These are phyloP conservation scores for Neuroterus valhalla DNA, from an alignment of 1,140 invertebrate species.

Conservation along the genomic window DNA sequence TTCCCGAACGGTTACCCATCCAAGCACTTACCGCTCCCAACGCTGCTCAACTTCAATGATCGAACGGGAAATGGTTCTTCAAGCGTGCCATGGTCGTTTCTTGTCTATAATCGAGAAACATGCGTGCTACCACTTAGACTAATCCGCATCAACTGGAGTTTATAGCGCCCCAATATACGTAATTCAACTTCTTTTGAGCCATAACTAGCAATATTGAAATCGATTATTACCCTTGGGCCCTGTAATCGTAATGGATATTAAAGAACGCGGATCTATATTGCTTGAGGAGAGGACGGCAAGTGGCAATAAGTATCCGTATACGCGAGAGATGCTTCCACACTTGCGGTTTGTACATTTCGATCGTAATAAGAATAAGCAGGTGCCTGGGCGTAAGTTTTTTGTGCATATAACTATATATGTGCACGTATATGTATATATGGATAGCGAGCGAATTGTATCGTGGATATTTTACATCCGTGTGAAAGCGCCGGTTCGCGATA, in stretches of 20 bases:
- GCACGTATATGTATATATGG: too few relatives aligned
- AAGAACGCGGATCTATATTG: neutral
- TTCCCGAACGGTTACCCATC: too few relatives aligned
- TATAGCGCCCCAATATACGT: neutral
- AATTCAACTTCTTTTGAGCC: neutral
- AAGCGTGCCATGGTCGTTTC: too few relatives aligned
- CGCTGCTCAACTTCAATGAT: too few relatives aligned
- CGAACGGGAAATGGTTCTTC: too few relatives aligned
- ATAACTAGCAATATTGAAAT: constrained; percentile 1
- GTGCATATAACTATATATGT: neutral
- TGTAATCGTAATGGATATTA: neutral
- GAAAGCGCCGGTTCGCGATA: constrained; percentile 57
- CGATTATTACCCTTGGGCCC: neutral
- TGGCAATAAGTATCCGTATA: neutral
- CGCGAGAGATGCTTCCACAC: neutral
- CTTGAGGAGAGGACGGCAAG: neutral
- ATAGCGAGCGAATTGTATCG: constrained; percentile 36
- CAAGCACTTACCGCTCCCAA: too few relatives aligned
- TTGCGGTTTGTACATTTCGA: constrained; percentile 15
- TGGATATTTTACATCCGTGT: constrained; percentile 57
- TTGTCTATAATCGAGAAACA: too few relatives aligned
- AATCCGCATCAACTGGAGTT: too few relatives aligned
- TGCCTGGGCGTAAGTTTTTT: neutral
- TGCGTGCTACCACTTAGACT: too few relatives aligned
- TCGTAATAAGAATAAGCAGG: neutral